Evolutionary conservation across 2,888 invertebrate species (phyloP), one percentile per base, ranked within the genome.

Genomic region (Sarcophaga subvicina): DNA sequence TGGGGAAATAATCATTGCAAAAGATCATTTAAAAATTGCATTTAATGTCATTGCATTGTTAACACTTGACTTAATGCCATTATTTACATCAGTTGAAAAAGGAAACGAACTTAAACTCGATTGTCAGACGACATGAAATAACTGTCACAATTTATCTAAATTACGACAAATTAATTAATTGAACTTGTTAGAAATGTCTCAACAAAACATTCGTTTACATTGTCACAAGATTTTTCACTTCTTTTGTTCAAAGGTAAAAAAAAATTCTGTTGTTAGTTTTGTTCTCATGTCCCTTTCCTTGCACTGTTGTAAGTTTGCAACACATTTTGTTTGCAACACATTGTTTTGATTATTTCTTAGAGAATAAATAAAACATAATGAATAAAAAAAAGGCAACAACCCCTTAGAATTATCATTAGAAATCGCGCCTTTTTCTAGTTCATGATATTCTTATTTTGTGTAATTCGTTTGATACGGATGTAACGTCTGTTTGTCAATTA

Each of bases 131-230:
- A 27, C 69, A 45, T 70, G 59, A 81, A 78, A 84, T 84, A 84
- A 84, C 78, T 84, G 86, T 86, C 83, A 87, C 83, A 81, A 71
- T 84, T 83, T 67, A 66, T 77, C 62, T 70, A 88, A 89, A 87
- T 88, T 83, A 83, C 84, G 86, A 81, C 81, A 86, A 87, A 89
- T 89, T 88, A 88, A 88, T 89, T 88, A 88, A 88, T 89, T 87
- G 83, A 88, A 89, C 86, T 80, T 85, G 83, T 84, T 81, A 73
- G 54, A 73, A 83, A 78, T 83, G 81, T 71, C 81, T 64, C 25
- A 67, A 84, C 86, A 87, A 83, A 83, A 81, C 69, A 79, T 84
- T 77, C 69, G 25, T 62, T 54, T 14, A 54, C 17, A 17, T 54
- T 75, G 75, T 49, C 49, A 2, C 49, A 49, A 49, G 47, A 49